phyloP scores from a whole-genome alignment of 2,888 invertebrate genomes.

The Hydroisotoma schaefferi region DNA sequence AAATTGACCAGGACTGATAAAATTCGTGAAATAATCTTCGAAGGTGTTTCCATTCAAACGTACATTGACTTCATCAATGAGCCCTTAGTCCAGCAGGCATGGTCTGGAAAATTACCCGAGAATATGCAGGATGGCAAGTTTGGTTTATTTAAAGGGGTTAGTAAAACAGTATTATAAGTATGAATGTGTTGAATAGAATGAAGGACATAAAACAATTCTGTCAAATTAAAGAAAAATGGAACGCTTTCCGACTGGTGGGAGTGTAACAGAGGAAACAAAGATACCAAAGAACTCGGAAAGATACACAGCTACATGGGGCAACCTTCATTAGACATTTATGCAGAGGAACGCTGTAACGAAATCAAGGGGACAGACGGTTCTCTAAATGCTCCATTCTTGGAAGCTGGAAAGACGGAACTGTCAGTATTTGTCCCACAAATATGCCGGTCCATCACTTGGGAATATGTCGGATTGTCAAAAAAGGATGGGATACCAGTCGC shows the following conservation, averaged over 20 bases:
- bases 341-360: conserved; percentile 31
- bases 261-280: conserved; percentile 19
- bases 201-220: too few relatives aligned
- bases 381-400: conserved; percentile 31
- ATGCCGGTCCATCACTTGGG: conserved; percentile 26
- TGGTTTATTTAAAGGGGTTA: conserved; percentile 34
- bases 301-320: conserved; percentile 21
- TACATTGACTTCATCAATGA: conserved; percentile 30
- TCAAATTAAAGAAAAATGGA: conserved; percentile 41
- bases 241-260: conserved; percentile 31
- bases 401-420: conserved; percentile 20
- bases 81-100: conserved; percentile 27
- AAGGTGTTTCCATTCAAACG: conserved; percentile 33
- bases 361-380: conserved; percentile 40
- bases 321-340: conserved; percentile 21
- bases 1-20: conserved; percentile 38
- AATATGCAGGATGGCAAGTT: conserved; percentile 30
- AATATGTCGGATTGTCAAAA: conserved; percentile 13
- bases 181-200: too few relatives aligned
- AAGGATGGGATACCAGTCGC: conserved; percentile 21
- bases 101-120: conserved; percentile 24
- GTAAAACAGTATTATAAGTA: background rate
- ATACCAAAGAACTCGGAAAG: conserved; percentile 21
- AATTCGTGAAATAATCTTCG: conserved; percentile 38
- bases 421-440: conserved; percentile 26